Base-by-base conservation (phyloP, 2,888 invertebrate genomes). In the Galerucella nymphaeae region DNA sequence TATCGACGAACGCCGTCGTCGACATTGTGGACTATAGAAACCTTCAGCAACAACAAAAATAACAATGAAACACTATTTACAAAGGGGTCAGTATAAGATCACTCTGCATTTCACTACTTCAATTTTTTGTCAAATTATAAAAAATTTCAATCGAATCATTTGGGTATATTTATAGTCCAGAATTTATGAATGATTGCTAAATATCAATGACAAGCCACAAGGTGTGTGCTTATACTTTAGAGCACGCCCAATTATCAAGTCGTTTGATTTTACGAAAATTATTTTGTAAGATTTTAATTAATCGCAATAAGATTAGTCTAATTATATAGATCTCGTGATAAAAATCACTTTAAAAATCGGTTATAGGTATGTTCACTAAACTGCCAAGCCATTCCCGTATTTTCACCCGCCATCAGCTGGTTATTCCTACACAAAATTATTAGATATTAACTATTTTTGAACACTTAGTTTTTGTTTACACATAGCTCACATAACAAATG, bases 1-100 rank as follows among this genome's bases (percentile, higher is more conserved):
- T 95, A 92, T 99, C 98, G 90, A 98, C 97, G 91, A 98, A 96
- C 88, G 95, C 93, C 88, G 95, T 70, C 90, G 93, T 93, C 90
- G 94, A 93, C 92, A 91, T 91, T 87, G 88, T 89, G 88, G 76
- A 87, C 87, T 87, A 88, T 87, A 76, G 77, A 78, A 77, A 76
- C 74, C 72, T 77, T 73, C 74, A 68, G 72, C 48, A 68, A 59
- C 53, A 65, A 69, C 73, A 71, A 76, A 66, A 78, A 75, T 75
- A 78, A 78, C 70, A 73, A 78, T 30, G 16, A 77, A 77, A 77
- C 77, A 80, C 78, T 77, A 80, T 80, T 82, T 81, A 83, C 82
- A 80, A 80, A 73, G 76, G 78, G 81, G 81, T 81, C 74, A 81
- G 76, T 70, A 70, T 48, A 80, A 80, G 79, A 79, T 80, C 82